Evolutionary conservation across 1,140 invertebrate genomes (phyloP), one percentile per base, ranked within the genome.

Genomic region (Sipha flava): DNA sequence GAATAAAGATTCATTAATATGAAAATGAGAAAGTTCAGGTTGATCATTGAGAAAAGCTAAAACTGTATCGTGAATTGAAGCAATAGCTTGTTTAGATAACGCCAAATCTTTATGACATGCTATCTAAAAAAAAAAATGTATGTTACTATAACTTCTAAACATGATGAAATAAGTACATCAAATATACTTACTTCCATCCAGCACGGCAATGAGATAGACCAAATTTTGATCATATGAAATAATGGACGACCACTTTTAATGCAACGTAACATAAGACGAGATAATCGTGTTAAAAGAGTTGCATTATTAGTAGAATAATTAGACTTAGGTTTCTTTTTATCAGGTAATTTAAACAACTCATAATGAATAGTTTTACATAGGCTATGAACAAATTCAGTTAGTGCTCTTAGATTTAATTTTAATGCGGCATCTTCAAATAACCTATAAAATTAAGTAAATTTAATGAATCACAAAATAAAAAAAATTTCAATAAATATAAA

Each of bases 1-100:
- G 81, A 97, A 92, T 4, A 98, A 87, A 1, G 94, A 93, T 86
- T 97, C 96, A 84, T 98, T 97, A 84, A 97, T 96, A 84, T 98
- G 95, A 85, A 97, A 98, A 86, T 97, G 93, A 0, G 94, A 91
- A 59, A 95, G 85, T 85, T 98, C 96, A 1, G 91, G 88, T 84
- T 95, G 93, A 83, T 94, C 93, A 82, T 94, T 94, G n/a, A 98
- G 86, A 21, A 97, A 85, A 0, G 93, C 91, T 6, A 93, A 95
- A 52, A 97, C 94, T 23, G 94, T 92, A 84, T 97, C 95, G 84
- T 97, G 95, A 70, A 98, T 93, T 82, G 94, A 95, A 82, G 93
- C 91, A n/a, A 98, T 94, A 0, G 95, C 94, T 83, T 95, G 92
- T 85, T 96, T 97, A 0, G 94, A 95, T 80, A 97, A 94, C 68